phyloP scores from a whole-genome alignment of 2,888 invertebrate genomes.

The Spilarctia lutea region DNA sequence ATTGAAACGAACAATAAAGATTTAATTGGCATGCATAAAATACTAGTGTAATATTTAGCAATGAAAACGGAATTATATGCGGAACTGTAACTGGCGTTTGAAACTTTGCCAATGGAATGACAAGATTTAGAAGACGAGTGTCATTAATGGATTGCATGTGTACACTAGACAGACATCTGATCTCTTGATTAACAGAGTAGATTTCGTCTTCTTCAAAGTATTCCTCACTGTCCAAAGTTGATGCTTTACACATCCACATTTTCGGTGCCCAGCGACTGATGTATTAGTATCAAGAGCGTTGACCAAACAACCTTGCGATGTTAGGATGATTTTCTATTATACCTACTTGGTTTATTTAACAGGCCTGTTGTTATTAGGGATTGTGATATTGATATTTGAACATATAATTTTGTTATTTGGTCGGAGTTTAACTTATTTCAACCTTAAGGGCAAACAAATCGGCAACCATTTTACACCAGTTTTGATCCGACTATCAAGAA shows the following conservation, averaged over 20 bases:
- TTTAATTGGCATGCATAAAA: slow-evolving; percentile 21
- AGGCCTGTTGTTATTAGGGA: neutral
- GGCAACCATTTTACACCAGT: too few species aligned
- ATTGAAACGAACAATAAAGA: slow-evolving; percentile 17
- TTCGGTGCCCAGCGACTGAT: neutral
- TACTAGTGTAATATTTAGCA: slow-evolving; percentile 17
- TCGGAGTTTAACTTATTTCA: too few species aligned
- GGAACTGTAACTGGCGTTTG: slow-evolving; percentile 44
- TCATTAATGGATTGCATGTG: slow-evolving; percentile 4
- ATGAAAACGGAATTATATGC: slow-evolving; percentile 45
- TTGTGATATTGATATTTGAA: neutral
- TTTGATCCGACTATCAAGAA: too few species aligned
- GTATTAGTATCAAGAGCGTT: neutral
- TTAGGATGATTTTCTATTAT: neutral
- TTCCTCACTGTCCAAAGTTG: neutral
- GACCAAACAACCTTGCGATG: neutral
- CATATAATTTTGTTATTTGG: neutral
- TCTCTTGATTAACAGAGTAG: slow-evolving; percentile 8
- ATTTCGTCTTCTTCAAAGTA: neutral
- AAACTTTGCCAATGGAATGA: slow-evolving; percentile 43
- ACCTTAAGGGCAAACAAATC: too few species aligned
- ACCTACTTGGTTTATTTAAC: neutral
- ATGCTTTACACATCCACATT: neutral
- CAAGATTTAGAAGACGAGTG: slow-evolving; percentile 33
- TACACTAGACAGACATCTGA: slow-evolving; percentile 3